These are phyloP conservation scores for Hydrophis major DNA, from an alignment of 2,797 vertebrate genomes.

Conservation along the genomic window DNA sequence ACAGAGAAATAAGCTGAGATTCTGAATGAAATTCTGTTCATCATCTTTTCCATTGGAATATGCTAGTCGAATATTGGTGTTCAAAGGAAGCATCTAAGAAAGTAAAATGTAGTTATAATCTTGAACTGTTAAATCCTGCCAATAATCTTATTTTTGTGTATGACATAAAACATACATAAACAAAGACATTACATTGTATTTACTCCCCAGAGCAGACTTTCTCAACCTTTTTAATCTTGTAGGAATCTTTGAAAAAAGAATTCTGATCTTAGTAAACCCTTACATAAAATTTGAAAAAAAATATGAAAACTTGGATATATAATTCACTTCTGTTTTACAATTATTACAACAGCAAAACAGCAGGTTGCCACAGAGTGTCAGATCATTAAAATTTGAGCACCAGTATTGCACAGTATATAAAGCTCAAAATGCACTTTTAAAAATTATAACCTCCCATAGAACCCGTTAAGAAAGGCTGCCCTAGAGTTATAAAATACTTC, in stretches of 20 bases:
- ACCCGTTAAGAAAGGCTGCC: neutral
- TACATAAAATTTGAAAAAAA: neutral
- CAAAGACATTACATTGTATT: neutral
- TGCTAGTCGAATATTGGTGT: constrained; percentile 93
- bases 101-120: neutral
- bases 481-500: neutral
- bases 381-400: neutral
- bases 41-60: constrained; percentile 97
- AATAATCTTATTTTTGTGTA: neutral
- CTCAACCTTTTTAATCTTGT: neutral
- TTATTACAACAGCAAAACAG: neutral
- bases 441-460: neutral
- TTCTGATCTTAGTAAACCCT: neutral
- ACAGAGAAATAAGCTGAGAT: constrained; percentile 96
- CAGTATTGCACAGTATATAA: neutral
- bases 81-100: constrained; percentile 92
- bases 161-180: neutral
- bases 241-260: neutral
- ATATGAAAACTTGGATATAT: neutral
- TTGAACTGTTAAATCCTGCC: neutral
- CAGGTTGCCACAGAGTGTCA: neutral
- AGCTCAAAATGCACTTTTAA: neutral
- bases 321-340: neutral
- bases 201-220: neutral
- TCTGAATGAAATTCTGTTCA: constrained; percentile 98